Evolutionary conservation across 2,113 vertebrate species (phyloP).

Genomic region (Caranx melampygus): DNA sequence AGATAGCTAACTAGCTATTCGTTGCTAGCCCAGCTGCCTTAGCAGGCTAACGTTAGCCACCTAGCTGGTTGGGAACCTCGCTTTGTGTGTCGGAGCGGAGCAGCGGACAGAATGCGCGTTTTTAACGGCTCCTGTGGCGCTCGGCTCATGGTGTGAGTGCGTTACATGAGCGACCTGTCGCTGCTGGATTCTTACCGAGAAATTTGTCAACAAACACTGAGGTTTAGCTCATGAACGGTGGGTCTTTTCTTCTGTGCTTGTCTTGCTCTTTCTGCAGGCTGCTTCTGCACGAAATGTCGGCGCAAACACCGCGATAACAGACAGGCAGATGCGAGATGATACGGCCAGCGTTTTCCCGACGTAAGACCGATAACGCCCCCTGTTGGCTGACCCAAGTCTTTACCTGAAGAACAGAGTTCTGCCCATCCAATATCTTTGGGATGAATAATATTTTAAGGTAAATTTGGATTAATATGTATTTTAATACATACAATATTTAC

Average conservation of each 20-base stretch:
- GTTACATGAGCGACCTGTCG: slow-evolving; percentile 29
- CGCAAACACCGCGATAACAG: slow-evolving; percentile 50
- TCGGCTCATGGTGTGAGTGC: slow-evolving; percentile 11
- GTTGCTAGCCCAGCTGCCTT: background rate
- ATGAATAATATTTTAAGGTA: too few relatives aligned
- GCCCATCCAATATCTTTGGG: too few relatives aligned
- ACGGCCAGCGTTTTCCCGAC: background rate
- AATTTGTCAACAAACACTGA: slow-evolving; percentile 67
- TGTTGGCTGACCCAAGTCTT: background rate
- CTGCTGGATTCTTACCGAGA: slow-evolving; percentile 75
- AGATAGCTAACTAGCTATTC: slow-evolving; percentile 1
- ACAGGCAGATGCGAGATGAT: slow-evolving; percentile 28
- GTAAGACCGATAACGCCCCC: background rate
- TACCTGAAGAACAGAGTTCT: too few relatives aligned
- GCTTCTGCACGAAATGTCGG: slow-evolving; percentile 70
- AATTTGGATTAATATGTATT: too few relatives aligned
- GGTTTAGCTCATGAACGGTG: slow-evolving; percentile 59
- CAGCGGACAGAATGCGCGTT: slow-evolving; percentile 17
- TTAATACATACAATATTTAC: too few relatives aligned
- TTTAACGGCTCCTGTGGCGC: slow-evolving; percentile 26
- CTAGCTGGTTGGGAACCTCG: slow-evolving; percentile 28
- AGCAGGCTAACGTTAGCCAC: slow-evolving; percentile 57
- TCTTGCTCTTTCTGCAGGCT: slow-evolving; percentile 28
- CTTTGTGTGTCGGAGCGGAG: slow-evolving; percentile 48
- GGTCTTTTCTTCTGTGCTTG: slow-evolving; percentile 19